phyloP scores from a whole-genome alignment of 2,888 invertebrate species.

The Epinotia demarniana region DNA sequence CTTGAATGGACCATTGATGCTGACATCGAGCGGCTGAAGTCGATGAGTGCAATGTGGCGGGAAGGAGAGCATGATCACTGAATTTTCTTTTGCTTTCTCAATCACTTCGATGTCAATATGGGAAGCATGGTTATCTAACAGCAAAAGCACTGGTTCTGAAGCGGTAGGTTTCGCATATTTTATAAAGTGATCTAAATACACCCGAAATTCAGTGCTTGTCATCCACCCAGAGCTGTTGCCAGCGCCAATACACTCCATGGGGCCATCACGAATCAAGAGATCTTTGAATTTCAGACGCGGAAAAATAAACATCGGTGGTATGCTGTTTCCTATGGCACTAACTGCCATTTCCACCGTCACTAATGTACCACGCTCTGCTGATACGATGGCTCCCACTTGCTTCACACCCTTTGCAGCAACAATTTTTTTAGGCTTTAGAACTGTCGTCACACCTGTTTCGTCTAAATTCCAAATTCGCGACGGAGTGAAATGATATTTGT shows the following conservation, averaged over 20 bases:
- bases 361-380: too few relatives aligned
- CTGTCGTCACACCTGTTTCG: too few relatives aligned
- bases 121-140: conserved; percentile 3
- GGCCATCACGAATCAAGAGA: conserved; percentile 41
- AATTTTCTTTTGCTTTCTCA: neutral
- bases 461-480: conserved; percentile 46
- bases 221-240: conserved; percentile 43
- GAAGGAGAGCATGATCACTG: neutral
- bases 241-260: conserved; percentile 39
- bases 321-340: conserved; percentile 46
- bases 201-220: conserved; percentile 30
- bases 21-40: conserved; percentile 48
- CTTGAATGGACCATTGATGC: conserved; percentile 50
- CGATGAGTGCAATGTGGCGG: conserved; percentile 45
- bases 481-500: conserved; percentile 41
- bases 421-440: too few relatives aligned
- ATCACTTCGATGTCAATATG: neutral
- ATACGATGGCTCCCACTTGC: too few relatives aligned
- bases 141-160: neutral
- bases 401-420: too few relatives aligned
- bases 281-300: conserved; percentile 41
- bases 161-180: conserved; percentile 9
- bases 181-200: conserved; percentile 50
- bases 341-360: conserved; percentile 54
- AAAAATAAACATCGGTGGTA: conserved; percentile 53